phyloP scores from a whole-genome alignment of 2,113 vertebrate species.

The Pyrgilauda ruficollis region DNA sequence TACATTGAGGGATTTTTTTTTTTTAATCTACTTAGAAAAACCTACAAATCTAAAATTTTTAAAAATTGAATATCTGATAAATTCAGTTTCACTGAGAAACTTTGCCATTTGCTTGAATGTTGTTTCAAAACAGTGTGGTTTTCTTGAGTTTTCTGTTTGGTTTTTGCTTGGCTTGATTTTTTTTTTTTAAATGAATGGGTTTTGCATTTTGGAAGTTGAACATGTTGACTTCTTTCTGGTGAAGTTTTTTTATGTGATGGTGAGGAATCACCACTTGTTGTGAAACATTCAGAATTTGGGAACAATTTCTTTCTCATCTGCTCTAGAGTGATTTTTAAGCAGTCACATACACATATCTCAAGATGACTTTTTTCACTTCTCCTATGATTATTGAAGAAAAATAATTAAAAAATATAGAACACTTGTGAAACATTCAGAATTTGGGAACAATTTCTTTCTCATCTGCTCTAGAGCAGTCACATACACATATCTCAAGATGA shows the following conservation, averaged over 20 bases:
- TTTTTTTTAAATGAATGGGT: background rate
- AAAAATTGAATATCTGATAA: background rate
- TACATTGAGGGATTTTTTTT: too few relatives aligned
- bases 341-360: background rate
- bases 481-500: background rate
- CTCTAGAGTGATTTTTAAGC: background rate
- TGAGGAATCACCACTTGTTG: background rate
- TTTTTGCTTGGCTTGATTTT: too few relatives aligned
- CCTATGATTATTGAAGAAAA: background rate
- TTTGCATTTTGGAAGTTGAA: background rate
- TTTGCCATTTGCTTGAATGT: background rate
- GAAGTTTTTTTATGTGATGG: background rate
- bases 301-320: background rate
- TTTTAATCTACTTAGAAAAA: background rate
- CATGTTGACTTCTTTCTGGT: background rate
- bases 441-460: background rate
- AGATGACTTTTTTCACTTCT: background rate
- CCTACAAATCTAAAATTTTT: background rate
- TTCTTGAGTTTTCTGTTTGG: background rate
- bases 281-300: background rate
- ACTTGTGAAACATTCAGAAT: background rate
- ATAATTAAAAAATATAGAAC: background rate
- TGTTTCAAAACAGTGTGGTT: accelerated
- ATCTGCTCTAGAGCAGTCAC: background rate
- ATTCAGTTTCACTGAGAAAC: background rate